Percentiles rank a stretch among this genome's conserved stretches.
Evolutionary conservation across 1,140 invertebrate genomes (phyloP).

Genomic region (Drosophila murphyi): DNA sequence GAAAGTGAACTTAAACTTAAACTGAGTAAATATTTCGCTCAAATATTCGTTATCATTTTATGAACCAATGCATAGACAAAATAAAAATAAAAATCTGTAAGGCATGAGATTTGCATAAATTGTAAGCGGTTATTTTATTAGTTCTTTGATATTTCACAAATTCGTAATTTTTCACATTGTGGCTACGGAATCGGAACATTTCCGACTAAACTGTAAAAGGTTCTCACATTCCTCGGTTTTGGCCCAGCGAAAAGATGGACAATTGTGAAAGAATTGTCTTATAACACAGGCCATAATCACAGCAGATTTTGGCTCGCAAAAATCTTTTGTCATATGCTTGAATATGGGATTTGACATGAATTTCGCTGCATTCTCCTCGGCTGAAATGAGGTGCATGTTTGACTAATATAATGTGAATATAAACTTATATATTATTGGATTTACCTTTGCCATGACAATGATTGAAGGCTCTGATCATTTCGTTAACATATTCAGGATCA

Average conservation of each 20-base stretch:
- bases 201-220: conserved; percentile 57
- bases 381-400: conserved; percentile 9
- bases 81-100: no score
- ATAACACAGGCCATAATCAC: conserved; percentile 71
- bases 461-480: conserved; percentile 75
- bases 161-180: conserved; percentile 35
- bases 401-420: no score
- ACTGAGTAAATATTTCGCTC: no score
- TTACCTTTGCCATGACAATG: conserved; percentile 67
- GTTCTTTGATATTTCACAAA: neutral
- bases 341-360: conserved; percentile 62
- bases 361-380: conserved; percentile 49
- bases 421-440: no score
- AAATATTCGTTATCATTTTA: no score
- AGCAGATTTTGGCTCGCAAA: conserved; percentile 60
- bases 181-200: conserved; percentile 57
- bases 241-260: conserved; percentile 62
- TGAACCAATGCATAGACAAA: no score
- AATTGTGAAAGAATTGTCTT: conserved; percentile 72
- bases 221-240: conserved; percentile 55
- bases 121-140: neutral
- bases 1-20: no score
- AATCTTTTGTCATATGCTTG: conserved; percentile 29
- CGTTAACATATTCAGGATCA: conserved; percentile 66
- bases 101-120: no score